Conservation (phyloP, 2,113 vertebrate genomes). For the Zosterops japonicus region DNA sequence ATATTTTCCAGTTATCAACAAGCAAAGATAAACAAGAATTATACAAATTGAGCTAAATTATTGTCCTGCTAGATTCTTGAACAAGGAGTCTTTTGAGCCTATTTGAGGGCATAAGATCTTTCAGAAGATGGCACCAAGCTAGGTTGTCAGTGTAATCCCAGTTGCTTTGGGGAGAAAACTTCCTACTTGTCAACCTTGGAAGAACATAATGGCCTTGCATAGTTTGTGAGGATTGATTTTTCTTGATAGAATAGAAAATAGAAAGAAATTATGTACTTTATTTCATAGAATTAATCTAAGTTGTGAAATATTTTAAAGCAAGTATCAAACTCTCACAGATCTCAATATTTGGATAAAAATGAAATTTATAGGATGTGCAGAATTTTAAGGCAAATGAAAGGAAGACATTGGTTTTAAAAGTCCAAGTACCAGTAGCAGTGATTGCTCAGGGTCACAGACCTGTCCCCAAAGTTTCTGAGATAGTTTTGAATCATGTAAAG, state of each 20-base stretch:
- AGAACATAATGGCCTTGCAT: neutral
- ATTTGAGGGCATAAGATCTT: neutral
- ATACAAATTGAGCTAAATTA: neutral
- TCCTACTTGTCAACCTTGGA: neutral
- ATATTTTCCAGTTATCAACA: neutral
- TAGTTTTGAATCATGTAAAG: neutral
- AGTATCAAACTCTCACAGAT: neutral
- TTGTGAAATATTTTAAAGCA: neutral
- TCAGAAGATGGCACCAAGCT: neutral
- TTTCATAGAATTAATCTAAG: neutral
- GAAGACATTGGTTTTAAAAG: neutral
- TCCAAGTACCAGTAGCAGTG: neutral
- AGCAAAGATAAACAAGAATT: neutral
- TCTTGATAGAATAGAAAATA: neutral
- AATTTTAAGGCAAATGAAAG: neutral
- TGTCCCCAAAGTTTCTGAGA: neutral
- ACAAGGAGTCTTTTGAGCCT: neutral
- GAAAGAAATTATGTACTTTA: neutral
- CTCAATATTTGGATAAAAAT: neutral
- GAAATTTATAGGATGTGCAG: neutral
- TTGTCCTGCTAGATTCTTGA: neutral
- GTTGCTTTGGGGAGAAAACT: neutral
- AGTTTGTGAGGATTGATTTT: neutral
- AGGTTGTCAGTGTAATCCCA: neutral
- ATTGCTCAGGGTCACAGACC: neutral